phyloP scores from a whole-genome alignment of 2,888 invertebrate genomes.

The Hymenopus coronatus region DNA sequence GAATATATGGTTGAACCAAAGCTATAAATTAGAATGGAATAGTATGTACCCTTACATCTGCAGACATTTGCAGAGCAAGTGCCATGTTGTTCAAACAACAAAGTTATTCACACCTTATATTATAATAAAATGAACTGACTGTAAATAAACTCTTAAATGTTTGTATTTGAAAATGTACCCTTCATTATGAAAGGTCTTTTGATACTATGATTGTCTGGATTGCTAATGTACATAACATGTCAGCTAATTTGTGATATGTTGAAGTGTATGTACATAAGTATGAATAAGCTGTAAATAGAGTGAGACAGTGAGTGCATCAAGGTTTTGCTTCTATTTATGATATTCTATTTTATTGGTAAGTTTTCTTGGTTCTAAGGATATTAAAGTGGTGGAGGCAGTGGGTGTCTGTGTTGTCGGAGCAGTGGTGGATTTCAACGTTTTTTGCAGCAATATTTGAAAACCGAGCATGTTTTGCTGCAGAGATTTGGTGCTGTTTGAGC shows the following conservation, averaged over 20 bases:
- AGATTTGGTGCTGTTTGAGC: not conserved
- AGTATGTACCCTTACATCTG: not conserved
- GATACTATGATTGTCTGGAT: not conserved
- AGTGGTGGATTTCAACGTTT: not conserved
- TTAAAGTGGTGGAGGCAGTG: not conserved
- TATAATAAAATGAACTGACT: not conserved
- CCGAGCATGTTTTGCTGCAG: not conserved
- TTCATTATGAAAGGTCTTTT: not conserved
- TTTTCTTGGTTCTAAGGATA: slow-evolving; percentile 7
- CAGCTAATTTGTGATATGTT: not conserved
- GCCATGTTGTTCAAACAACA: not conserved
- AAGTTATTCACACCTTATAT: not conserved
- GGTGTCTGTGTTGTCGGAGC: not conserved
- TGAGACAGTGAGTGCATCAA: not conserved
- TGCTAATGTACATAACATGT: not conserved
- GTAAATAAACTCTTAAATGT: not conserved
- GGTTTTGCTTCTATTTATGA: slow-evolving; percentile 5
- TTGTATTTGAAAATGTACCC: not conserved
- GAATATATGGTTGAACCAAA: not conserved
- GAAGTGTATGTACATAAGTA: slow-evolving; percentile 10
- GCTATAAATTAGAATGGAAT: not conserved
- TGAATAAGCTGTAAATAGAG: slow-evolving; percentile 12
- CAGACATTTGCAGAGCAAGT: slow-evolving; percentile 1
- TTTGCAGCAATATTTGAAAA: not conserved
- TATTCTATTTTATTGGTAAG: not conserved